Conservation (phyloP, 2,797 vertebrate species). For the Ambastaia sidthimunki region DNA sequence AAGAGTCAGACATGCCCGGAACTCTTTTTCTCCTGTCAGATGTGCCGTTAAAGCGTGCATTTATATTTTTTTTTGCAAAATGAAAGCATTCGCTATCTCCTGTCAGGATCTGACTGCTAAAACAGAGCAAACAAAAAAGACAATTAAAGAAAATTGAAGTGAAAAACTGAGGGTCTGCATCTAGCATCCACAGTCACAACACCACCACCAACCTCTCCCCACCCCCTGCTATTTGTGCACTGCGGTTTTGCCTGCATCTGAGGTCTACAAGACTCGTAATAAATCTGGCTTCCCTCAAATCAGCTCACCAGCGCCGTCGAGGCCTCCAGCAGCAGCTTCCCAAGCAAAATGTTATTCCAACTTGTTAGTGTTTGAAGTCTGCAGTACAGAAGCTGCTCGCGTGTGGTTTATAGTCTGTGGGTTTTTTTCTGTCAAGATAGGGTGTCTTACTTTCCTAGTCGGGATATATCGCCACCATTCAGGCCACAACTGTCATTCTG, state of each 20-base stretch:
- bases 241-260: constrained; percentile 75
- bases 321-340: constrained; percentile 78
- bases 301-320: constrained; percentile 79
- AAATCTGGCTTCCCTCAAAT: constrained; percentile 75
- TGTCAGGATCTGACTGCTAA: constrained; percentile 28
- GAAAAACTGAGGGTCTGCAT: constrained; percentile 33
- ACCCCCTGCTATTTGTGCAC: constrained; percentile 70
- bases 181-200: constrained; percentile 66
- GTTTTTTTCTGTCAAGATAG: constrained; percentile 73
- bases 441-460: constrained; percentile 81
- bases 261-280: constrained; percentile 77
- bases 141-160: constrained; percentile 14
- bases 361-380: constrained; percentile 84
- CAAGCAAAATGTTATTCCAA: constrained; percentile 86
- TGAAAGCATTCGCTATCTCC: constrained; percentile 14
- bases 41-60: not conserved
- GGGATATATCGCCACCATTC: constrained; percentile 80
- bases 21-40: constrained; percentile 13
- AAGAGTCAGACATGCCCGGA: constrained; percentile 23
- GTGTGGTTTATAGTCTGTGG: constrained; percentile 81
- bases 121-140: constrained; percentile 32
- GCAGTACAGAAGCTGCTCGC: constrained; percentile 76
- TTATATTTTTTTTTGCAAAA: constrained; percentile 6
- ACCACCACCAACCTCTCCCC: not conserved
- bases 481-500: constrained; percentile 81